Conservation (phyloP, 2,888 invertebrate species). For the Lordiphosa fenestrarum region DNA sequence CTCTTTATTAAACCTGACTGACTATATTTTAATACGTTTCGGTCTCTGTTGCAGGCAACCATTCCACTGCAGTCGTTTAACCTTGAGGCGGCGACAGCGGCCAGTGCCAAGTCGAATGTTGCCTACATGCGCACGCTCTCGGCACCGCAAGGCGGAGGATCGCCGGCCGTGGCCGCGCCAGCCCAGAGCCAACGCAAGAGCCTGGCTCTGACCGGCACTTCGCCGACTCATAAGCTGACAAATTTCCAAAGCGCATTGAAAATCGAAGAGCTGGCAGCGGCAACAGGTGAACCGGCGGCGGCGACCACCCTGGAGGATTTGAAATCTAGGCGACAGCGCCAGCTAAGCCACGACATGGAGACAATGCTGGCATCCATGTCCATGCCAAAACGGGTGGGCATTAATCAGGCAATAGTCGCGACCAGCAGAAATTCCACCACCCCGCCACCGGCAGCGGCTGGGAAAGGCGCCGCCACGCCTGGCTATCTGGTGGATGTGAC, state of each 20-base stretch:
- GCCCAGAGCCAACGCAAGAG: slow-evolving; percentile 61
- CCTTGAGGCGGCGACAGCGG: slow-evolving; percentile 72
- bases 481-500: slow-evolving; percentile 77
- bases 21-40: slow-evolving; percentile 52
- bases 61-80: slow-evolving; percentile 81
- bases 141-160: slow-evolving; percentile 67
- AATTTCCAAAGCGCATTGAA: slow-evolving; percentile 77
- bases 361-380: slow-evolving; percentile 64
- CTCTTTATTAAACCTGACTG: slow-evolving; percentile 71
- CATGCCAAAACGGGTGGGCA: slow-evolving; percentile 78
- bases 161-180: slow-evolving; percentile 28
- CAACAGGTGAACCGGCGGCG: slow-evolving; percentile 25
- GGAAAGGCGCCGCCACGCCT: slow-evolving; percentile 51
- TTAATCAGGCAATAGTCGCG: slow-evolving; percentile 71
- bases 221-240: slow-evolving; percentile 71
- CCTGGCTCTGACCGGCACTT: slow-evolving; percentile 41
- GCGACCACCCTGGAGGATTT: slow-evolving; percentile 66
- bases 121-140: slow-evolving; percentile 78
- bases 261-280: slow-evolving; percentile 73
- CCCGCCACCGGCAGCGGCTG: slow-evolving; percentile 47
- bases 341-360: slow-evolving; percentile 77
- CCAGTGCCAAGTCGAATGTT: slow-evolving; percentile 60
- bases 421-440: slow-evolving; percentile 62
- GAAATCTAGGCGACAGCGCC: slow-evolving; percentile 76
- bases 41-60: slow-evolving; percentile 74